phyloP scores from a whole-genome alignment of 53 echinoderm and acorn worm genomes.

The Patiria pectinifera region DNA sequence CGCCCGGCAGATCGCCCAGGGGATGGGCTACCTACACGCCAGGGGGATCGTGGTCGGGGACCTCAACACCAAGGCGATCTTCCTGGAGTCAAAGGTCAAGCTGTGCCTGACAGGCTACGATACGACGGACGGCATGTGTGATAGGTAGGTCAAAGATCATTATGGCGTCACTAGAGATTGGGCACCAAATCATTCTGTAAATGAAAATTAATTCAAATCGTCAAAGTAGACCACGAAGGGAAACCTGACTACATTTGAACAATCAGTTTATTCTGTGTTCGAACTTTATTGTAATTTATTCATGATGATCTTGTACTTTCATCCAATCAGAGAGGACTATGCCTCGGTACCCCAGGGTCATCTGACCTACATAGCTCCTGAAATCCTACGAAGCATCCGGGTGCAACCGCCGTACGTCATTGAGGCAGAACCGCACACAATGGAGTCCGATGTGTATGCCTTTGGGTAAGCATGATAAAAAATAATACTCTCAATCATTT shows the following conservation, averaged over 20 bases:
- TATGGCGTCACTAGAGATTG: not conserved
- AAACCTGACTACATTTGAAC: too few species aligned
- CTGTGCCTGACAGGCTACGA: conserved; percentile 87
- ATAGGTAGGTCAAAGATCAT: conserved; percentile 65
- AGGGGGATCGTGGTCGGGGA: conserved; percentile 89
- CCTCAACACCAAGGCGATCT: conserved; percentile 88
- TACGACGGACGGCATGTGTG: conserved; percentile 75
- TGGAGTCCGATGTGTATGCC: conserved; percentile 86
- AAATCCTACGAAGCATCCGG: conserved; percentile 75
- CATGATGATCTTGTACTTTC: conserved; percentile 12
- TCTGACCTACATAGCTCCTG: conserved; percentile 90
- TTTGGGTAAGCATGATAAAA: conserved; percentile 83
- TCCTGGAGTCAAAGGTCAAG: conserved; percentile 97
- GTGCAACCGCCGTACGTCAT: conserved; percentile 78
- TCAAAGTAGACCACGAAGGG: too few species aligned
- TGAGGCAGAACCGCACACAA: conserved; percentile 65
- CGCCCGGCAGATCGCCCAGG: conserved; percentile 94
- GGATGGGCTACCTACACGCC: conserved; percentile 96
- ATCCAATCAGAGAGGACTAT: conserved; percentile 73
- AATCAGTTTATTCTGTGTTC: too few species aligned
- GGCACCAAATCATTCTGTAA: not conserved
- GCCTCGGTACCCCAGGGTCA: conserved; percentile 88
- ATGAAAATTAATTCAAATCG: too few species aligned
- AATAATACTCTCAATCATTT: not conserved
- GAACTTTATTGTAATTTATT: not conserved